These are phyloP conservation scores for Bruchidius siliquastri DNA, from an alignment of 2,888 invertebrate species.

Conservation along the genomic window DNA sequence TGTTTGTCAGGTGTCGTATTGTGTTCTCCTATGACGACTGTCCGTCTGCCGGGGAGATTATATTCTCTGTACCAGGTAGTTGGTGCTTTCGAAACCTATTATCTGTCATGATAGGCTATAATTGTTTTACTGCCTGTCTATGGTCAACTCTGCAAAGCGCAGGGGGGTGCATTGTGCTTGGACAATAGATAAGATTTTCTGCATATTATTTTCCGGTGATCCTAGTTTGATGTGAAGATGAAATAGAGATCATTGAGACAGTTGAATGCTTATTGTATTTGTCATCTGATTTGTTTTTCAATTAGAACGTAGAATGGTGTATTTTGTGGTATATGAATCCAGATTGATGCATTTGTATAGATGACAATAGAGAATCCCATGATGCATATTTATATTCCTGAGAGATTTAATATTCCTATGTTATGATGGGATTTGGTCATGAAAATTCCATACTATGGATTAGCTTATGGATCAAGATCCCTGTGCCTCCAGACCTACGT, in stretches of 20 bases:
- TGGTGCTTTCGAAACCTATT: not conserved
- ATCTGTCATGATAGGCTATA: not conserved
- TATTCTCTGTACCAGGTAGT: not conserved
- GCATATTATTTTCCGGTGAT: not conserved
- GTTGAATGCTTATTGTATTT: no score
- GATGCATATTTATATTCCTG: no score
- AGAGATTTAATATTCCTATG: no score
- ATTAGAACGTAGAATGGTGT: no score
- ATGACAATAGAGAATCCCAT: no score
- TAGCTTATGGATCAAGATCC: no score
- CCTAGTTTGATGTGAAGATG: not conserved
- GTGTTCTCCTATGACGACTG: not conserved
- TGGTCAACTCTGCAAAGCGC: not conserved
- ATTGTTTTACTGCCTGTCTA: not conserved
- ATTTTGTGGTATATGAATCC: no score
- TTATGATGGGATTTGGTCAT: no score
- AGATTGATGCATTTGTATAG: no score
- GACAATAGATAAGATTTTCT: not conserved
- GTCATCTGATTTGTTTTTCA: no score
- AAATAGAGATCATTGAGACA: not conserved
- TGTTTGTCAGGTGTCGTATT: not conserved
- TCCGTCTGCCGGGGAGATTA: not conserved
- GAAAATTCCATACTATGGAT: no score
- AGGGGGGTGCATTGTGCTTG: not conserved
- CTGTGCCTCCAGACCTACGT: no score